Evolutionary conservation across 2,888 invertebrate genomes (phyloP), one percentile per base, ranked within the genome.

Genomic region (Tortrix viridana): DNA sequence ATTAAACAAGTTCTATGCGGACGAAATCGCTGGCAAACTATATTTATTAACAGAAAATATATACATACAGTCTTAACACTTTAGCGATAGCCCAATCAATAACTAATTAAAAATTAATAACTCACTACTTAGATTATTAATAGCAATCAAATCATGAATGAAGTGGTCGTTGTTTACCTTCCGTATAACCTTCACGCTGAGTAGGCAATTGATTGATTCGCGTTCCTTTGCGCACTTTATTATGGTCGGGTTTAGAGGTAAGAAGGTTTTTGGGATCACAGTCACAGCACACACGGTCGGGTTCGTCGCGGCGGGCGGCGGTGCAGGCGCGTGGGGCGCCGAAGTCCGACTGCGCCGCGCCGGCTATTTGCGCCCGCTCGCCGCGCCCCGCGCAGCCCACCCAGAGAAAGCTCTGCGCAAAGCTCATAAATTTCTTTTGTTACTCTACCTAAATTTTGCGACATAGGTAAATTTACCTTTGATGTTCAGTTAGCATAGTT

Each of bases 371-470:
- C 84, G 85, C 83, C 81, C 84, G 82, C 82, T 78, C 73, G 75
- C 83, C 84, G 78, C 83, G 76, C 83, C 83, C 87, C 84, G 82
- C 83, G 70, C 76, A 75, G 76, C 78, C 79, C 80, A 77, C 81
- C 79, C 78, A 76, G 84, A 89, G 85, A 90, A 88, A 89, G 88
- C 86, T 82, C 87, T 89, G 90, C 90, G 90, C 90, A 88, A 81
- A 87, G 86, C 86, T 84, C 44, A 41, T 44, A 63, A 63, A 57
- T 63, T 63, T 58, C 63, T 63, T 63, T 63, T 53, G 52, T 63
- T 47, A 38, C 37, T 52, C 37, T 46, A n/a, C 52, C 20, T 53
- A 63, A 58, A 47, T 58, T 63, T 20, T 41, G 32, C 9, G 32
- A 41, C 41, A 41, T n/a, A n/a, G n/a, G 16, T 41, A 41, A n/a